Percentiles rank a stretch among this genome's conserved stretches.
Conservation (phyloP, 2,888 invertebrate genomes). For the Coremacera marginata region DNA sequence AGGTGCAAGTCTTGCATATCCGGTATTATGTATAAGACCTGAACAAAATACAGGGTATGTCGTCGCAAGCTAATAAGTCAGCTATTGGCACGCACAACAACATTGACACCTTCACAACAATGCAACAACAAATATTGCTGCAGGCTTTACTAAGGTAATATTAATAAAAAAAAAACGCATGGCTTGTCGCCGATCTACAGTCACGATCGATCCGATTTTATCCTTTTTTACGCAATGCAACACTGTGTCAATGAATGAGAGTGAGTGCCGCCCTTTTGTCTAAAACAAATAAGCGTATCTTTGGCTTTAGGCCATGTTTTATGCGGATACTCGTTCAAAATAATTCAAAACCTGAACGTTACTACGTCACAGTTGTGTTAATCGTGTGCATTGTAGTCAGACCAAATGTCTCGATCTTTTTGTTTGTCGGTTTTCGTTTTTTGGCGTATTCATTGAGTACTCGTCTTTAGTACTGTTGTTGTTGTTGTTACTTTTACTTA, state of each 20-base stretch:
- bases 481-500: constrained; percentile 59
- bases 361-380: constrained; percentile 11
- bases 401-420: constrained; percentile 51
- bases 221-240: constrained; percentile 33
- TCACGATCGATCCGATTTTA: constrained; percentile 26
- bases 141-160: not conserved
- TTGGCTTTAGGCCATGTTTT: constrained; percentile 39
- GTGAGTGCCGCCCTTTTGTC: constrained; percentile 47
- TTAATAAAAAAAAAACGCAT: not conserved
- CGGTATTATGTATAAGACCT: not conserved
- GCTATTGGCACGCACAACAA: constrained; percentile 29
- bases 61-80: not conserved
- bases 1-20: constrained; percentile 55
- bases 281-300: constrained; percentile 53
- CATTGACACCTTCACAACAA: constrained; percentile 22
- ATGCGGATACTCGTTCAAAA: constrained; percentile 26
- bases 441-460: constrained; percentile 17
- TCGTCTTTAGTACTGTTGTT: constrained; percentile 25
- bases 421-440: constrained; percentile 11
- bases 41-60: not conserved
- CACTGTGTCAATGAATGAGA: constrained; percentile 23
- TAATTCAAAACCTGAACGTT: not conserved
- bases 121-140: not conserved
- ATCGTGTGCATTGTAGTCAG: constrained; percentile 37
- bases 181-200: constrained; percentile 21